A percentile compares a stretch with the other conserved stretches of the same genome.
These are phyloP conservation scores for Axea sp. DNA, from an alignment of 2,888 invertebrate species.

Conservation along the genomic window DNA sequence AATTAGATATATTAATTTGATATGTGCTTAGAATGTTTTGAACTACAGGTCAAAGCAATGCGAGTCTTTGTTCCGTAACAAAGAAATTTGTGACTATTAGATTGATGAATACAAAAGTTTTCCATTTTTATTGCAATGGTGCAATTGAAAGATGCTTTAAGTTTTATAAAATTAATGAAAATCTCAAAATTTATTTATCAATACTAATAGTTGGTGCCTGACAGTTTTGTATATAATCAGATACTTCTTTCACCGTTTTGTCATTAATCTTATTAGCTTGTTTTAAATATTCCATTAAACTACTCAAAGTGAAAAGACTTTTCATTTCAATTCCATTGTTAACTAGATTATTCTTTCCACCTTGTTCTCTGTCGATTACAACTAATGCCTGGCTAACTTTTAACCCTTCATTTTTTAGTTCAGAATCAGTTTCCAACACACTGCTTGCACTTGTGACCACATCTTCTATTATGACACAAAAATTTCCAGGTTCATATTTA, in stretches of 20 bases:
- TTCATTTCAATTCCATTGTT: conserved; percentile 86
- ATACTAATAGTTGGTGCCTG: no score
- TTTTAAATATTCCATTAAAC: conserved; percentile 83
- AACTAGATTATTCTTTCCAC: conserved; percentile 87
- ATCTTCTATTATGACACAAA: conserved; percentile 95
- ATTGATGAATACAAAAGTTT: no score
- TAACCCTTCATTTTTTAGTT: conserved; percentile 84
- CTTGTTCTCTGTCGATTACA: conserved; percentile 95
- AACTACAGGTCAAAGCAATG: no score
- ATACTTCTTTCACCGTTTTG: conserved; percentile 81
- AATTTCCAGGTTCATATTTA: conserved; percentile 86
- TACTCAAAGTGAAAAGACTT: conserved; percentile 85
- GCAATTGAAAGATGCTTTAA: no score
- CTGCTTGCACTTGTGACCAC: conserved; percentile 96
- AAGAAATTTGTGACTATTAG: no score
- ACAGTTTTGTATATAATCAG: conserved; percentile 82
- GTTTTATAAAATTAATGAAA: no score
- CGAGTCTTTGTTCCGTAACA: no score
- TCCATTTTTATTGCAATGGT: no score
- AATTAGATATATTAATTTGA: no score
- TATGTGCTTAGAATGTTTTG: no score
- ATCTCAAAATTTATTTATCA: no score
- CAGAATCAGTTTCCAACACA: conserved; percentile 93
- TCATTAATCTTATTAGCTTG: conserved; percentile 84
- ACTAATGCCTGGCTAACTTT: conserved; percentile 89